These are phyloP conservation scores for Yoshiicerus persimilis DNA, from an alignment of 1,140 invertebrate genomes.

Conservation along the genomic window DNA sequence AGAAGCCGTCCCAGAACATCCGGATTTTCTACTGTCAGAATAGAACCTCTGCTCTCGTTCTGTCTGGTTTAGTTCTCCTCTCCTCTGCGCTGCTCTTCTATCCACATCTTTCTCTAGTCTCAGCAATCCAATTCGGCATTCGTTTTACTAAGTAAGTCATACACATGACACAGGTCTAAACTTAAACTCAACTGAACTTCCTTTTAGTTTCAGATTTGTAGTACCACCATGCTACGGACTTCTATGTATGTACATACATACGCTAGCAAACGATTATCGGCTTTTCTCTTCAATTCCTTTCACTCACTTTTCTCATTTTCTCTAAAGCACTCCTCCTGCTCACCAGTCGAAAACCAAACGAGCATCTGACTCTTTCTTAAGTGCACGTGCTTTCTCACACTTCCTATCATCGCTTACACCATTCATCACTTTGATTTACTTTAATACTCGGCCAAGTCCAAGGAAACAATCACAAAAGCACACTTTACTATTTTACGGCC, in stretches of 20 bases:
- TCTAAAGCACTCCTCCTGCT: background rate
- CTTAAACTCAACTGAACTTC: background rate
- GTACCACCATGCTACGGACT: background rate
- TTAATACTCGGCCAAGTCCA: background rate
- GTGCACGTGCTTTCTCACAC: background rate
- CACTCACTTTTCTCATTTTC: constrained; percentile 17
- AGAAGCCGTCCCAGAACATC: constrained; percentile 41
- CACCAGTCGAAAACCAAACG: background rate
- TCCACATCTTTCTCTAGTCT: background rate
- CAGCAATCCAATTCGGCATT: background rate
- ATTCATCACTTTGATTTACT: background rate
- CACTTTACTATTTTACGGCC: background rate
- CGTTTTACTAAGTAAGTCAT: constrained; percentile 14
- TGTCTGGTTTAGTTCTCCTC: background rate
- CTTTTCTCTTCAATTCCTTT: constrained; percentile 24
- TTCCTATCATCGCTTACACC: background rate
- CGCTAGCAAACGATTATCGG: constrained; percentile 25
- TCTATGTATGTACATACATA: background rate
- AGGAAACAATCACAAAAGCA: background rate
- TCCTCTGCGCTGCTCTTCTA: background rate
- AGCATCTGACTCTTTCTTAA: background rate
- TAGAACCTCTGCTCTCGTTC: background rate
- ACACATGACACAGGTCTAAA: constrained; percentile 1
- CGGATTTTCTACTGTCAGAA: constrained; percentile 25
- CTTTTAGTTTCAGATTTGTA: constrained; percentile 5